These are phyloP conservation scores for Panthera leo DNA, from an alignment of 2,113 vertebrate species.

Conservation along the genomic window DNA sequence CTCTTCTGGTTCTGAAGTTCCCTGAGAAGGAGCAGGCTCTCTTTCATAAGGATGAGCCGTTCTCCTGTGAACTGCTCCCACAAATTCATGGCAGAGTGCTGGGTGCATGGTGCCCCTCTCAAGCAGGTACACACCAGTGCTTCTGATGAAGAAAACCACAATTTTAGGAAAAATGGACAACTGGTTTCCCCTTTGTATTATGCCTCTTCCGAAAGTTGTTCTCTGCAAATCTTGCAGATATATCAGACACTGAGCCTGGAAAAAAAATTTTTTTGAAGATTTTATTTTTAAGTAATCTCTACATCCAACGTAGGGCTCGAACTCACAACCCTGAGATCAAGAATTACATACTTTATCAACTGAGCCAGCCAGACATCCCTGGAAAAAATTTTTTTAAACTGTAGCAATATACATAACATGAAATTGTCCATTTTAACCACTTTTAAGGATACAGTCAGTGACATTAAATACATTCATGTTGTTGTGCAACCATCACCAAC, in stretches of 20 bases:
- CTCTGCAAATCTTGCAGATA: not conserved
- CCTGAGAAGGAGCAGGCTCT: not conserved
- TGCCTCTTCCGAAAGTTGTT: slow-evolving; percentile 18
- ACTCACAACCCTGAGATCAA: not conserved
- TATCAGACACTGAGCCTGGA: not conserved
- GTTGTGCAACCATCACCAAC: not conserved
- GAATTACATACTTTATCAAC: not conserved
- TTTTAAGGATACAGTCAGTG: not conserved
- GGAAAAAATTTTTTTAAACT: not conserved
- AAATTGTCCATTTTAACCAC: not conserved
- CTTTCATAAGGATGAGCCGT: not conserved
- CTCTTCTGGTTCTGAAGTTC: not conserved
- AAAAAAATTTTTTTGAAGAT: not conserved
- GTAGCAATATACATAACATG: not conserved
- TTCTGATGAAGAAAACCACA: not conserved
- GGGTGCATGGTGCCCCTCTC: not conserved
- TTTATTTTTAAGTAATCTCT: not conserved
- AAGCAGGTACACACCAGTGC: not conserved
- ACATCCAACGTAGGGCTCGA: not conserved
- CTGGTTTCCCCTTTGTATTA: not conserved
- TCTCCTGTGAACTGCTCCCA: not conserved
- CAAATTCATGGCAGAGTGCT: not conserved
- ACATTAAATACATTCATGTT: not conserved
- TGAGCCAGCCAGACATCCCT: not conserved
- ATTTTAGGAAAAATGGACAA: not conserved